A percentile compares a stretch with the other conserved stretches of the same genome.
These are phyloP conservation scores for Tapirus terrestris DNA, from an alignment of 2,113 vertebrate species.

Conservation along the genomic window DNA sequence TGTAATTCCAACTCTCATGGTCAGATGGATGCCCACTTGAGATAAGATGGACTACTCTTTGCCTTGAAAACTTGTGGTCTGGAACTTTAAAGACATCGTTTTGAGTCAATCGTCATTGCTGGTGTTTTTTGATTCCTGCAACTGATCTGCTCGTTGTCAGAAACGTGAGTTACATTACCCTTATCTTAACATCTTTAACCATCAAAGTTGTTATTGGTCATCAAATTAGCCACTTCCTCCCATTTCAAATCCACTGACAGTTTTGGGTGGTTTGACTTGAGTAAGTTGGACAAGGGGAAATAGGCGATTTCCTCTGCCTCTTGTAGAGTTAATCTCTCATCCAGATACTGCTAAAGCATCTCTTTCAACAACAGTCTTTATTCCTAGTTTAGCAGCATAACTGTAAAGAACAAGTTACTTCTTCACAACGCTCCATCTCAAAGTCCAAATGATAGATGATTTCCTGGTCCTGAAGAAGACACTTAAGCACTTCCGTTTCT, in stretches of 20 bases:
- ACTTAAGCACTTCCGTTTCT: slow-evolving; percentile 45
- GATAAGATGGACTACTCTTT: no score
- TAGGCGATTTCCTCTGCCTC: slow-evolving; percentile 73
- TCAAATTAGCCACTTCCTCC: slow-evolving; percentile 66
- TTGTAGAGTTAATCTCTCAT: slow-evolving; percentile 60
- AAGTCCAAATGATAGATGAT: slow-evolving; percentile 64
- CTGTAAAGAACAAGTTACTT: not conserved
- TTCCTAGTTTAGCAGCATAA: not conserved
- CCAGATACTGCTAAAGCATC: slow-evolving; percentile 31
- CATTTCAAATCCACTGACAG: slow-evolving; percentile 55
- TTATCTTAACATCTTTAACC: slow-evolving; percentile 56
- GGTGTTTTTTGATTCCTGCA: not conserved
- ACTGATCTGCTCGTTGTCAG: not conserved
- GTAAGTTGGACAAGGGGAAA: slow-evolving; percentile 74
- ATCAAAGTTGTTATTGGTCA: slow-evolving; percentile 30
- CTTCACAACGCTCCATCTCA: not conserved
- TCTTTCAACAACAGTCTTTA: slow-evolving; percentile 55
- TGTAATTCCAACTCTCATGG: accelerated
- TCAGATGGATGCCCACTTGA: not conserved
- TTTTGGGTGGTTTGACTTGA: slow-evolving; percentile 63
- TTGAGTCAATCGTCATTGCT: not conserved
- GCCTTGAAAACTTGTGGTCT: not conserved
- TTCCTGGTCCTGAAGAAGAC: slow-evolving; percentile 52
- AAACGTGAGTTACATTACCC: slow-evolving; percentile 9
- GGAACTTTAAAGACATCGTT: not conserved